Percentiles rank a stretch among this genome's conserved stretches.
phyloP scores from a whole-genome alignment of 2,113 vertebrate genomes.

The Cheirogaleus medius region DNA sequence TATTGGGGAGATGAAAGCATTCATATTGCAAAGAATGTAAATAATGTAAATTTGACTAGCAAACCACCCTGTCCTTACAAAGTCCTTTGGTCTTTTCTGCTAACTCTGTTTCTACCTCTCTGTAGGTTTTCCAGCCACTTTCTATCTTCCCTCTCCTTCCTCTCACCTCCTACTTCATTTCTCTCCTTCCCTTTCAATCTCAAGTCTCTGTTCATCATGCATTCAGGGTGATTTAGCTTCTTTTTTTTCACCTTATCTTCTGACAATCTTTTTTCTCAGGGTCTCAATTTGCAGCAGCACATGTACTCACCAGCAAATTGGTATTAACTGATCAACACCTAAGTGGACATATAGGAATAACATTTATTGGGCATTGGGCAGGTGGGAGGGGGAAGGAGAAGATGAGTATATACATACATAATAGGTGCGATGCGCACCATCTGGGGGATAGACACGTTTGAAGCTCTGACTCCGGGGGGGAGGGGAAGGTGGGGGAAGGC shows the following conservation, averaged over 20 bases:
- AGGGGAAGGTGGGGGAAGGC: too few species aligned
- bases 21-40: constrained; percentile 2
- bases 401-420: too few species aligned
- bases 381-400: too few species aligned
- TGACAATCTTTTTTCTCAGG: background rate
- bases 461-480: too few species aligned
- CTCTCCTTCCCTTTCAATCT: background rate
- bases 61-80: background rate
- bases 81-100: background rate
- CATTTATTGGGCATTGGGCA: too few species aligned
- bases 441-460: too few species aligned
- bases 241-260: background rate
- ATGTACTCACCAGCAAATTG: too few species aligned
- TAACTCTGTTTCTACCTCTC: background rate
- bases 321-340: too few species aligned
- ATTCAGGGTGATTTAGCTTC: background rate
- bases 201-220: background rate
- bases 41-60: background rate
- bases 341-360: too few species aligned
- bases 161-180: background rate
- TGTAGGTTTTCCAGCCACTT: background rate
- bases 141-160: background rate
- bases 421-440: too few species aligned
- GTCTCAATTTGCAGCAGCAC: background rate
- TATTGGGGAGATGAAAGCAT: background rate